Evolutionary conservation across 2,113 vertebrate genomes (phyloP), one percentile per base, ranked within the genome.

Genomic region (Nothobranchius kuhntae): DNA sequence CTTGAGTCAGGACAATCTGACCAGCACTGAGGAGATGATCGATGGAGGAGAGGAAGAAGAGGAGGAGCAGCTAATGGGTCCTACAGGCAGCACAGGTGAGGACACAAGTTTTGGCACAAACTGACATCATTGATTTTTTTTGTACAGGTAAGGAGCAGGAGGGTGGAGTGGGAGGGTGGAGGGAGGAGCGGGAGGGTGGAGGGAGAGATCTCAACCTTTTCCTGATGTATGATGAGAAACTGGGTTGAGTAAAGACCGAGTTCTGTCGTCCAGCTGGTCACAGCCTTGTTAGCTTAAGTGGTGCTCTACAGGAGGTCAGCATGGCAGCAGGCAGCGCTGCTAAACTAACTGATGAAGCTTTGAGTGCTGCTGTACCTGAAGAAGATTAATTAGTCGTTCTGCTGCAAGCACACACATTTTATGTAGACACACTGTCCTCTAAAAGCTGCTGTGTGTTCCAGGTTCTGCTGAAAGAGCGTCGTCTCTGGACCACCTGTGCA

Each of bases 1-100:
- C 88, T 91, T 98, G 76, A 99, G 98, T 92, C 98, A 98, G 88
- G 97, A 96, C 82, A 95, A 97, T 84, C 83, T 99, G 86, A 98
- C 96, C 7, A 98, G 96, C 93, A 98, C 96, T 0, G 98, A 99
- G 88, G 98, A 99, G 80, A 97, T 99, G 68, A 83, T 96, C 60
- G 94, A 93, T 64, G 93, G 93, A 67, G 91, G 89, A 0, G 96
- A 96, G 53, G 94, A 95, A 59, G 94, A 90, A 0, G 93, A 93
- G 55, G 71, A 85, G 60, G 83, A 81, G 66, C 78, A 69, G 51
- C 86, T 89, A 47, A 61, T 69, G 3, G 50, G 52, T 6, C 63
- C 77, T 17, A 61, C 87, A 61, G 80, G 70, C 8, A 74, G 38
- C 13, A 40, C 86, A 84, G 89, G 87, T 87, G 61, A 63, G 65